Evolutionary conservation across 2,113 vertebrate genomes (phyloP).

Genomic region (Trichomycterus rosablanca): DNA sequence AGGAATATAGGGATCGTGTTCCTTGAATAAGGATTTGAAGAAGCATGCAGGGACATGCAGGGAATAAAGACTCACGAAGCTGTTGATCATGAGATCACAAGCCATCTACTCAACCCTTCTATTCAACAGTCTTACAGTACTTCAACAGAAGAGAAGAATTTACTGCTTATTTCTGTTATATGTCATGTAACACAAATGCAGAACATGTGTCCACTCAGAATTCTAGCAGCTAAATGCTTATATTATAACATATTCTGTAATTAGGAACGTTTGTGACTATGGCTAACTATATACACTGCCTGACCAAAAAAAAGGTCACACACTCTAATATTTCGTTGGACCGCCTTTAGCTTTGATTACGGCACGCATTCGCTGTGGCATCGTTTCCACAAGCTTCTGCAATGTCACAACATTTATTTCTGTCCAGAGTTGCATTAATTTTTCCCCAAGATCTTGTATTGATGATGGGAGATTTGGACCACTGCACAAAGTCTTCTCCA

Average conservation of each 20-base stretch:
- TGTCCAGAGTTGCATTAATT: no score
- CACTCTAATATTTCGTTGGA: no score
- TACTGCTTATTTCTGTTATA: not conserved
- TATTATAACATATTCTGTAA: conserved; percentile 18
- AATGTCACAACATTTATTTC: no score
- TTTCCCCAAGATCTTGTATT: no score
- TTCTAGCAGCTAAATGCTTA: not conserved
- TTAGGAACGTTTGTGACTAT: conserved; percentile 6
- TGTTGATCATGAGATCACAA: conserved; percentile 4
- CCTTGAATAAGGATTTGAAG: not conserved
- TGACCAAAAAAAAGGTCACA: no score
- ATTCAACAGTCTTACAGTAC: not conserved
- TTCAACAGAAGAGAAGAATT: not conserved
- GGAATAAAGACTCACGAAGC: conserved; percentile 11
- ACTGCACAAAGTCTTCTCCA: no score
- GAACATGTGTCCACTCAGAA: not conserved
- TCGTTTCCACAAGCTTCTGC: no score
- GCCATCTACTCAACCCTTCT: not conserved
- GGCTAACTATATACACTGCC: not conserved
- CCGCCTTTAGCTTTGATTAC: no score
- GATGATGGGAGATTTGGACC: no score
- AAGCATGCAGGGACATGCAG: not conserved
- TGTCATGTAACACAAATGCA: no score
- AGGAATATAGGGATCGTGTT: conserved; percentile 9
- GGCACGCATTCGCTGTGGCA: no score